Percentiles rank a stretch among this genome's conserved stretches.
phyloP scores from a whole-genome alignment of 2,888 invertebrate species.

The Xylocampa areola region DNA sequence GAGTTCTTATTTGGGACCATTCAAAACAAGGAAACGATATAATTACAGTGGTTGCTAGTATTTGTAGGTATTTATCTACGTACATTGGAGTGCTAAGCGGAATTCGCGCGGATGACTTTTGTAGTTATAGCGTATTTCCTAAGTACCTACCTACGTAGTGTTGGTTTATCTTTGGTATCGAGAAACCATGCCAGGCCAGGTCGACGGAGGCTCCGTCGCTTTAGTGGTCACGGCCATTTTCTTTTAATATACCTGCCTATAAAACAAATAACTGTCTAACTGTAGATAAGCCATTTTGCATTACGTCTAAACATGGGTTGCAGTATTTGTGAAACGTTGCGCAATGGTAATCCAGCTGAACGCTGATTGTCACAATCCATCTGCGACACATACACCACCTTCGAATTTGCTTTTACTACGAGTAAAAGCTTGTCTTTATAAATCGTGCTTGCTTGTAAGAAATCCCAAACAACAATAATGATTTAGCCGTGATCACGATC shows the following conservation, averaged over 20 bases:
- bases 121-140: conserved; percentile 34
- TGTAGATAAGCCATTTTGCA: too few relatives aligned
- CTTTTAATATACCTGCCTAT: too few relatives aligned
- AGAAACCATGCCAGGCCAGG: too few relatives aligned
- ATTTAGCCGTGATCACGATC: conserved; percentile 65
- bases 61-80: conserved; percentile 21
- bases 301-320: too few relatives aligned
- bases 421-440: conserved; percentile 14
- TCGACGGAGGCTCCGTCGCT: too few relatives aligned
- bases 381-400: too few relatives aligned
- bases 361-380: too few relatives aligned
- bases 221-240: too few relatives aligned
- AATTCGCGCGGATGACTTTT: conserved; percentile 41
- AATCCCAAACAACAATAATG: conserved; percentile 53
- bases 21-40: conserved; percentile 57
- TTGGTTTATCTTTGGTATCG: conserved; percentile 13
- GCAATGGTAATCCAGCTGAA: too few relatives aligned
- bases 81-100: conserved; percentile 13
- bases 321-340: too few relatives aligned
- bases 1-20: conserved; percentile 55
- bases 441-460: conserved; percentile 42
- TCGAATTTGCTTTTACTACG: too few relatives aligned
- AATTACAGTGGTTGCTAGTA: conserved; percentile 33
- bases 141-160: conserved; percentile 18
- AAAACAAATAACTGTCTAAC: too few relatives aligned